Evolutionary conservation across 2,113 vertebrate species (phyloP).

Genomic region (Athene cunicularia): DNA sequence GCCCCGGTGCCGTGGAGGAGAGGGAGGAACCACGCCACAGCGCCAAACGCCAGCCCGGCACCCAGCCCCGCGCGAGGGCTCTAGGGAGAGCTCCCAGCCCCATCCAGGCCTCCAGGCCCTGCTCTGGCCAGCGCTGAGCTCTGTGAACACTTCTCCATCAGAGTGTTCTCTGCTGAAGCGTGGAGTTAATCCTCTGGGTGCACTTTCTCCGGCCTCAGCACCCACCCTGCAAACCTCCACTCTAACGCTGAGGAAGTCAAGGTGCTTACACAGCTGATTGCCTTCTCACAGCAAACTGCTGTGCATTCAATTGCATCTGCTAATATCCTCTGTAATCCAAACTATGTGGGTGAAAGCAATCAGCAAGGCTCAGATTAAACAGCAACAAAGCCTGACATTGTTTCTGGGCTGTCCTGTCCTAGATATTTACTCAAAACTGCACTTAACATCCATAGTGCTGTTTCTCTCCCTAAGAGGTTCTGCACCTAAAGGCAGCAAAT

Average conservation of each 20-base stretch:
- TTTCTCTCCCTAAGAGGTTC: not conserved
- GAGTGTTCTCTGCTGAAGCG: not conserved
- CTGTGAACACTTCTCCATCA: too few relatives aligned
- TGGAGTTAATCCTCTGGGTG: not conserved
- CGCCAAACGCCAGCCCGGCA: not conserved
- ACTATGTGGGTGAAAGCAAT: conserved; percentile 32
- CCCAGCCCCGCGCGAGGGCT: not conserved
- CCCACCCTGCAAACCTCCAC: not conserved
- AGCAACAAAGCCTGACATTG: not conserved
- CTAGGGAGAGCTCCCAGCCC: not conserved
- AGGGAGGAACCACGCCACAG: not conserved
- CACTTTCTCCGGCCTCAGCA: not conserved
- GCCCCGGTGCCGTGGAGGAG: not conserved
- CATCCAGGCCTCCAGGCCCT: not conserved
- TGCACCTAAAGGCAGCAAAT: not conserved
- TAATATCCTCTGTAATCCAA: conserved; percentile 64
- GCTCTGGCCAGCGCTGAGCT: not conserved
- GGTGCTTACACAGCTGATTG: conserved; percentile 9
- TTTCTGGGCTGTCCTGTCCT: not conserved
- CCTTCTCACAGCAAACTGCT: conserved; percentile 27
- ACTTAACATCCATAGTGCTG: not conserved
- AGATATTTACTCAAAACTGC: not conserved
- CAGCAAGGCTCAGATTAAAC: conserved; percentile 72
- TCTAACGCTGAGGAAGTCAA: not conserved
- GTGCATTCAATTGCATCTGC: conserved; percentile 29